Base-by-base conservation (phyloP, 2,797 vertebrate genomes). In the Sebastiscus albofasciatus region DNA sequence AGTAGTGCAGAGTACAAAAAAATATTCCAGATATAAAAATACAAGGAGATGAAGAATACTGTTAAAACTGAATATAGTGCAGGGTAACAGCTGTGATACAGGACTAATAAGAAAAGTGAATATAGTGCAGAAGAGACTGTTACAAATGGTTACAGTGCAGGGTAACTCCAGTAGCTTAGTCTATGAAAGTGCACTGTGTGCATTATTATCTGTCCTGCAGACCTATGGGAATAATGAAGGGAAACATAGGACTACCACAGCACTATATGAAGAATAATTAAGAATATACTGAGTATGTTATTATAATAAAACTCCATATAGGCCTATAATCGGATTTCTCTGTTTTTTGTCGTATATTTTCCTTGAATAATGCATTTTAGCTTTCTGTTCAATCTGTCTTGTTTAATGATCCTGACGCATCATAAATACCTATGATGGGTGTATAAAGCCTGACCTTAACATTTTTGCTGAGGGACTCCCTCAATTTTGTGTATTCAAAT, bases 381-480 rank as follows among this genome's bases (percentile, higher is more conserved):
- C 20, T 64, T 8, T 29, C 4, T 27, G 16, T 16, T 34, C 2
- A 27, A 39, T 33, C 20, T 6, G 59, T 2, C 22, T 13, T 24
- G 12, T 69, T 69, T 26, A 29, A 72, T 67, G 6, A 72, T 29
- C 13, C 22, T 27, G 18, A 4, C 20, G 18, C 52, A 12, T 36
- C 8, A 74, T 61, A 13, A 72, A 56, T 33, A 27, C 56, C 12
- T 55, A 12, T 18, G 20, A 46, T 46, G 14, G 6, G 8, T 39
- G 8, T 39, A 3, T 13, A 55, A 42, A 39, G 8, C n/a, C n/a
- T 27, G 22, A 29, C 14, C 31, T 9, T 2, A 6, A 39, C 8
- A 31, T 60, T 72, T 81, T 64, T 75, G 39, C 29, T 59, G 72
- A 66, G 46, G n/a, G 31, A 26, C 26, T 42, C 39, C 39, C 39